Percentiles rank a stretch among this genome's conserved stretches.
Conservation (phyloP, 2,113 vertebrate genomes). For the Siphamia tubifer region DNA sequence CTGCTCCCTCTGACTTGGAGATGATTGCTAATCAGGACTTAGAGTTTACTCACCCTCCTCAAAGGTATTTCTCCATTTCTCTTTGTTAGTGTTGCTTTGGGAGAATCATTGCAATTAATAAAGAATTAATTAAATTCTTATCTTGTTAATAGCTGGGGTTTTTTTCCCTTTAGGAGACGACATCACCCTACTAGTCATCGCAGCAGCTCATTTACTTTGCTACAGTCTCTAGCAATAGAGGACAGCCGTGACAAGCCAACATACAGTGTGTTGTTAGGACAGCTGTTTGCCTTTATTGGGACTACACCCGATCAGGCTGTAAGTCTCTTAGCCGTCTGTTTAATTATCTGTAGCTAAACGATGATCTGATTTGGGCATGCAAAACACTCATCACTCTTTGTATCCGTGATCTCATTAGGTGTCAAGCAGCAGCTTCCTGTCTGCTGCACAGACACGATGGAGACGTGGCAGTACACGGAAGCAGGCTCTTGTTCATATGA, state of each 20-base stretch:
- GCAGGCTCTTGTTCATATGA: slow-evolving; percentile 96
- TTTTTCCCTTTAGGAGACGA: slow-evolving; percentile 77
- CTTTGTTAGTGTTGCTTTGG: not conserved
- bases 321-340: slow-evolving; percentile 35
- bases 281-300: slow-evolving; percentile 97
- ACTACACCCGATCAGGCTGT: slow-evolving; percentile 96
- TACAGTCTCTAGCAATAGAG: slow-evolving; percentile 92
- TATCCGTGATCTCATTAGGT: slow-evolving; percentile 77
- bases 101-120: not conserved
- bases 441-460: slow-evolving; percentile 96
- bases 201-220: slow-evolving; percentile 95
- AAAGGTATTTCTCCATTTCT: slow-evolving; percentile 80
- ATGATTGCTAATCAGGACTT: slow-evolving; percentile 97
- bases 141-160: not conserved
- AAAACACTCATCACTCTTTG: not conserved
- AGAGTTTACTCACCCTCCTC: slow-evolving; percentile 90
- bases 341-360: not conserved
- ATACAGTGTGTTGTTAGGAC: slow-evolving; percentile 93
- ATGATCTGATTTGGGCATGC: not conserved
- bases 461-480: slow-evolving; percentile 91
- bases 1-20: slow-evolving; percentile 95
- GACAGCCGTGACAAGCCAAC: slow-evolving; percentile 94
- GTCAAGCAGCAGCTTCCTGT: slow-evolving; percentile 95
- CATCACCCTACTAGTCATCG: slow-evolving; percentile 92
- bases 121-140: not conserved